Evolutionary conservation across 1,140 invertebrate genomes (phyloP), one percentile per base, ranked within the genome.

Genomic region (Temnothorax nylanderi): DNA sequence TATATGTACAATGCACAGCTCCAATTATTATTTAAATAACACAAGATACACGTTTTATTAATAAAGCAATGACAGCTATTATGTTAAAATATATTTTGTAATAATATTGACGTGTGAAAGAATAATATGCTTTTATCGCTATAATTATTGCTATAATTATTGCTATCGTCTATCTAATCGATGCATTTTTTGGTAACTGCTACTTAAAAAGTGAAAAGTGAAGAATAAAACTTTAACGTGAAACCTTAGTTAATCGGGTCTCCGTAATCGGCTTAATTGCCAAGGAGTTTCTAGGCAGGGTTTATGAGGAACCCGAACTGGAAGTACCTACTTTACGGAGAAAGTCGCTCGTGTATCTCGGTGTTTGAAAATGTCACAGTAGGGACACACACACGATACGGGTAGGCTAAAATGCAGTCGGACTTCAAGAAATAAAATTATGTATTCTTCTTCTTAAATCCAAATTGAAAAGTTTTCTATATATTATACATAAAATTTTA

Each of bases 261-360:
- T 74, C 41, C 64, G 72, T 89, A 86, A 89, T 89, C 88, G 76
- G 71, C 69, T 89, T 89, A 89, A 89, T 89, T 89, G 84, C 62
- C 18, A 69, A 74, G 84, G 88, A 87, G 62, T 89, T 89, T 69
- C 37, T 56, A 58, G 44, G 32, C 65, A 60, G 58, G 56, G 65
- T 89, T 77, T 56, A 62, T 54, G 34, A 60, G 54, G 11, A 72
- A 60, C 34, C 64, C 21, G 37, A 71, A 87, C 58, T 56, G 51
- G 21, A 80, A 58, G 18, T 60, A 65, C 65, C 60, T 58, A 80
- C 74, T 89, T 88, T 72, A 47, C 51, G 18, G 54, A 54, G 37
- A 71, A 54, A 86, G n/a, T 49, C 69, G 62, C 51, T 32, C 58
- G 78, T 77, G 62, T 76, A 77, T 88, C 71, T 88, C 71, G 37